Percentiles rank a stretch among this genome's conserved stretches.
These are phyloP conservation scores for Diarsia rubi DNA, from an alignment of 2,888 invertebrate species.

Conservation along the genomic window DNA sequence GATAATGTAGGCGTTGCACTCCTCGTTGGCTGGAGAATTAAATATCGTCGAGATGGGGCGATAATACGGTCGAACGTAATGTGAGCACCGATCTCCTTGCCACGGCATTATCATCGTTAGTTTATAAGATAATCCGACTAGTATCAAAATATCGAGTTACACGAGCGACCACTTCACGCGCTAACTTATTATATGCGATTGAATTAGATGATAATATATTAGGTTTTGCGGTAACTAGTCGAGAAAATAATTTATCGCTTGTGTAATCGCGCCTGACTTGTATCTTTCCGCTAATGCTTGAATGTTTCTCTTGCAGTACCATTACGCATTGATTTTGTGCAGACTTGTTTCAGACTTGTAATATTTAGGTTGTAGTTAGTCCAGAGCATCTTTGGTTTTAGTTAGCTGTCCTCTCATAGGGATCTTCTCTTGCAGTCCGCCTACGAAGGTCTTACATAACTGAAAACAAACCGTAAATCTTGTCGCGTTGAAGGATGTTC, in stretches of 20 bases:
- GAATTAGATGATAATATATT: slow-evolving; percentile 39
- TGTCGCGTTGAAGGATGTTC: slow-evolving; percentile 68
- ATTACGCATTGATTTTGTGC: slow-evolving; percentile 58
- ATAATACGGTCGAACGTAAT: slow-evolving; percentile 55
- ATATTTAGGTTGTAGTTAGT: slow-evolving; percentile 26
- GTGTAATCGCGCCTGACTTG: slow-evolving; percentile 45
- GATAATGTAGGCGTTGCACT: slow-evolving; percentile 66
- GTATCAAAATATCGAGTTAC: slow-evolving; percentile 51
- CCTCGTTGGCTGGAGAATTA: slow-evolving; percentile 59
- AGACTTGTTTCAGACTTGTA: slow-evolving; percentile 34
- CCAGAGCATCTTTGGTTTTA: slow-evolving; percentile 34
- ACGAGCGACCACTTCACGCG: slow-evolving; percentile 40
- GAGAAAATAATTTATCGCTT: slow-evolving; percentile 43
- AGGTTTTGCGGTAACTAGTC: slow-evolving; percentile 43
- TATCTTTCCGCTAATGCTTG: slow-evolving; percentile 56
- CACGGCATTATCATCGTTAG: slow-evolving; percentile 38
- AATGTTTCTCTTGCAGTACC: slow-evolving; percentile 49
- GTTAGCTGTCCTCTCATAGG: slow-evolving; percentile 26
- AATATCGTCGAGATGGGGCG: slow-evolving; percentile 65
- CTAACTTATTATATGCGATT: slow-evolving; percentile 43
- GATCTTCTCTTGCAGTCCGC: slow-evolving; percentile 21
- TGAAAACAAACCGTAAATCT: slow-evolving; percentile 71
- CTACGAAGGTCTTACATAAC: slow-evolving; percentile 61
- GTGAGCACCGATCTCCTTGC: slow-evolving; percentile 49
- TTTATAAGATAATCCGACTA: slow-evolving; percentile 52